Evolutionary conservation across 2,797 vertebrate species (phyloP).

Genomic region (Sebastes itinus): DNA sequence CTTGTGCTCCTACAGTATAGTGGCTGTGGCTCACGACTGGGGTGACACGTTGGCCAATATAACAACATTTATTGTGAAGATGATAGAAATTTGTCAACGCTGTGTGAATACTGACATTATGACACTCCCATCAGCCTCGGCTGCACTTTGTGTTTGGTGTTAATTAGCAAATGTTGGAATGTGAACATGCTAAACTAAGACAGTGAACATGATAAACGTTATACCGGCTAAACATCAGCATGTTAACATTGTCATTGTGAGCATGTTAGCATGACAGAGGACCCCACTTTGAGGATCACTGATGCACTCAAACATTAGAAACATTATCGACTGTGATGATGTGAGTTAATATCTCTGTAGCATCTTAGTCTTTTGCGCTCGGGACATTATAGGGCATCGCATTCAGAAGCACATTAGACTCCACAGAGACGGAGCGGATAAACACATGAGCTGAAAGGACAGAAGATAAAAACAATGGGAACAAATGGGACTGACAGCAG

Average conservation of each 20-base stretch:
- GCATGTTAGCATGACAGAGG: neutral
- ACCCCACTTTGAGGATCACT: too few species aligned
- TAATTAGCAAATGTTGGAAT: neutral
- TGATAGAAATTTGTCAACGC: neutral
- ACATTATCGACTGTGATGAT: constrained; percentile 16
- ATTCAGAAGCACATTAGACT: constrained; percentile 20
- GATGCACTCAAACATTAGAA: constrained; percentile 1
- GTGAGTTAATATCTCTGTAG: constrained; percentile 4
- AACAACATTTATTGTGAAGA: neutral
- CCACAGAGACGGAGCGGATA: constrained; percentile 18
- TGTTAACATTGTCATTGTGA: neutral
- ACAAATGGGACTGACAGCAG: constrained; percentile 45
- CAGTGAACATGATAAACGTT: neutral
- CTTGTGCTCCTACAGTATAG: neutral
- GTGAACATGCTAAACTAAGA: neutral
- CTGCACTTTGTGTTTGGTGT: neutral
- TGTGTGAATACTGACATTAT: neutral
- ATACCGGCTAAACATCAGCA: too few species aligned
- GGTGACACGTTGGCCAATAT: neutral
- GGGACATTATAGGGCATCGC: constrained; percentile 24
- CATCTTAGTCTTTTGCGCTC: neutral
- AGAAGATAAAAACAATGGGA: constrained; percentile 45
- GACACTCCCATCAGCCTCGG: neutral
- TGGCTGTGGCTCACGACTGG: neutral
- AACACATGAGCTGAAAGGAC: constrained; percentile 44